Evolutionary conservation across 2,797 vertebrate species (phyloP).

Genomic region (Cossypha niveicapilla): DNA sequence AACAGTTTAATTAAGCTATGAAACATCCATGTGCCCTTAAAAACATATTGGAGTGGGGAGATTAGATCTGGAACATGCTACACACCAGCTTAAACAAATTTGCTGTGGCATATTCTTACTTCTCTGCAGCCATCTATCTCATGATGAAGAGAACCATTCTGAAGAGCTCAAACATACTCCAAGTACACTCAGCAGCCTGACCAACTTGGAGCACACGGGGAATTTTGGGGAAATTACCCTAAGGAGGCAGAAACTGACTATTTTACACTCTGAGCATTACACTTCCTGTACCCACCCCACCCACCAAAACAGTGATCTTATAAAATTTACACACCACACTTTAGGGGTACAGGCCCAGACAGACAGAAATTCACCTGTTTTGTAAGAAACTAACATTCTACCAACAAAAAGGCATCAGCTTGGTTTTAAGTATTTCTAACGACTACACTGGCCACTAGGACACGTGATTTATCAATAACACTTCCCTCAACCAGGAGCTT

Average conservation of each 20-base stretch:
- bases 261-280: not conserved
- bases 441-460: not conserved
- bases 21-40: not conserved
- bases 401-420: not conserved
- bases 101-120: not conserved
- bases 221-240: not conserved
- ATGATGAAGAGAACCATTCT: not conserved
- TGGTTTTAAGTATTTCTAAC: not conserved
- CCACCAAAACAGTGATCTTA: rapidly evolving
- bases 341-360: not conserved
- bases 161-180: not conserved
- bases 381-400: not conserved
- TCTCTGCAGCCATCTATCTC: not conserved
- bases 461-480: not conserved
- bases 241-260: not conserved
- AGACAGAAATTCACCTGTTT: not conserved
- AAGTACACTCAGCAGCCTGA: not conserved
- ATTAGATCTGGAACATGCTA: not conserved
- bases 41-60: rapidly evolving
- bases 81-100: not conserved
- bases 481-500: not conserved
- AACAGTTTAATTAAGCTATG: not conserved
- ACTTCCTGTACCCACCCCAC: rapidly evolving
- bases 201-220: not conserved
- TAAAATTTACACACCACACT: not conserved